Evolutionary conservation across 2,888 invertebrate species (phyloP).

Genomic region (Hyposoter dolosus): DNA sequence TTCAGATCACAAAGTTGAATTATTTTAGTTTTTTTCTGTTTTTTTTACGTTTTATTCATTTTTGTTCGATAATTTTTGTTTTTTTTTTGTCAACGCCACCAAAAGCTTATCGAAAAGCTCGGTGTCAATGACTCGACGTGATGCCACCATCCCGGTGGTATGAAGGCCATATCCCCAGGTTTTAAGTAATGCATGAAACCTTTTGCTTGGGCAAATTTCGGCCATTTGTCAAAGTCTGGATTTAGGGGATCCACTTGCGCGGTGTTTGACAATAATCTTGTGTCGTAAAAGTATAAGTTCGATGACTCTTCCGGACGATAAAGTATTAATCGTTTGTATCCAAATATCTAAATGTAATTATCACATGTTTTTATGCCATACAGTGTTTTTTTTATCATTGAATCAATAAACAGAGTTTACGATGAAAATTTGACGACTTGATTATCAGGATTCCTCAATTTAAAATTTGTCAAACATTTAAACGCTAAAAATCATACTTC

Average conservation of each 20-base stretch:
- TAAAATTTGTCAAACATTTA: background rate
- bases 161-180: constrained; percentile 96
- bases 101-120: constrained; percentile 99
- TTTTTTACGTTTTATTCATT: background rate
- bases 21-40: background rate
- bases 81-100: constrained; percentile 90
- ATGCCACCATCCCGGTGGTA: constrained; percentile 99
- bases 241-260: constrained; percentile 95
- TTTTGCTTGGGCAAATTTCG: constrained; percentile 88
- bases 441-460: background rate
- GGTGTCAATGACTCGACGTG: constrained; percentile 94
- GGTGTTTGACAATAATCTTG: constrained; percentile 93
- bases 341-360: constrained; percentile 88
- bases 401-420: background rate
- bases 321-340: constrained; percentile 94
- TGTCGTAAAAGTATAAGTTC: constrained; percentile 92
- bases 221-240: constrained; percentile 90
- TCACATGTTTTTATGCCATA: background rate
- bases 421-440: background rate
- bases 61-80: constrained; percentile 3
- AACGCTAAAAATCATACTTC: no score
- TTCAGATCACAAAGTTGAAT: background rate
- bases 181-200: constrained; percentile 90
- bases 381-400: background rate
- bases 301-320: constrained; percentile 90